phyloP scores from a whole-genome alignment of 2,113 vertebrate species.

The Romanogobio albipinnatus region DNA sequence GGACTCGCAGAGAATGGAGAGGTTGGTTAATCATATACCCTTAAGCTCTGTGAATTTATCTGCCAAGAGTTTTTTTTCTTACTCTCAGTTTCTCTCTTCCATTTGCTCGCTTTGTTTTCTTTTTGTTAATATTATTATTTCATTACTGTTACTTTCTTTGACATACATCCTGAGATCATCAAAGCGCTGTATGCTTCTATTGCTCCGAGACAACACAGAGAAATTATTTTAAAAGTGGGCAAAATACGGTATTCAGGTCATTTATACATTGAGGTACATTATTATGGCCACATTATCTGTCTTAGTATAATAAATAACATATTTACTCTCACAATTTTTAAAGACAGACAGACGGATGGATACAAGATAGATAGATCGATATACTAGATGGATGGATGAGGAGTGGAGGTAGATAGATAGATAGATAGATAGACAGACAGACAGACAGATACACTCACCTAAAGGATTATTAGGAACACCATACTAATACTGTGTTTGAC shows the following conservation, averaged over 20 bases:
- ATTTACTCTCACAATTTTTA: too few relatives aligned
- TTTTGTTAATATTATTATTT: slow-evolving; percentile 33
- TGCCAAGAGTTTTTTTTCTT: slow-evolving; percentile 24
- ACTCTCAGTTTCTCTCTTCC: slow-evolving; percentile 13
- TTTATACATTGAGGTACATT: not conserved
- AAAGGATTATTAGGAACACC: too few relatives aligned
- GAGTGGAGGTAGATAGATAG: too few relatives aligned
- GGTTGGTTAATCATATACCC: slow-evolving; percentile 63
- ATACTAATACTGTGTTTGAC: too few relatives aligned
- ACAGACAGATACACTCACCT: too few relatives aligned
- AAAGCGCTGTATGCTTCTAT: not conserved
- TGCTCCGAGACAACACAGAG: not conserved
- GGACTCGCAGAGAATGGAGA: slow-evolving; percentile 62
- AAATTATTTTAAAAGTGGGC: not conserved
- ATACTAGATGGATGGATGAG: too few relatives aligned
- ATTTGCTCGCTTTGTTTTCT: slow-evolving; percentile 33
- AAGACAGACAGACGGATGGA: too few relatives aligned
- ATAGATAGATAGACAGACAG: too few relatives aligned
- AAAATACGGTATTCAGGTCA: not conserved
- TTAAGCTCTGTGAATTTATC: slow-evolving; percentile 54
- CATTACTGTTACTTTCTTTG: not conserved
- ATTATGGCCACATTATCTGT: not conserved
- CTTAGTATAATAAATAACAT: not conserved
- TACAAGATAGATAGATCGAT: too few relatives aligned
- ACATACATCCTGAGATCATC: not conserved